Evolutionary conservation across 2,797 vertebrate genomes (phyloP).

Genomic region (Typhlichthys eigenmanni): DNA sequence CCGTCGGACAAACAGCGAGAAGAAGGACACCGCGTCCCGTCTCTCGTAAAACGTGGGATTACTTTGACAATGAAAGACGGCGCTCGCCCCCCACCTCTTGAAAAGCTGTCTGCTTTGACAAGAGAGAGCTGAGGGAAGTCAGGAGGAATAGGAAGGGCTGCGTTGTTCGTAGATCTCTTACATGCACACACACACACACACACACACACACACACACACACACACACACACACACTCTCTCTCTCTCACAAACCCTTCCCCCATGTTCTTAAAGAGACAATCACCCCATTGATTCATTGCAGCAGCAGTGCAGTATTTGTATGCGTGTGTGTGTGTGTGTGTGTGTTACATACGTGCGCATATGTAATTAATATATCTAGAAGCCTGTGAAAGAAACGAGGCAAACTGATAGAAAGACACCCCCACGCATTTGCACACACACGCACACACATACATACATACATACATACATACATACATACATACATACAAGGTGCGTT

Average conservation of each 20-base stretch:
- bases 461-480: too few species aligned
- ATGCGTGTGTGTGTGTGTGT: background rate
- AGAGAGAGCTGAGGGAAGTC: slow-evolving; percentile 62
- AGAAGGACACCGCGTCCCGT: background rate
- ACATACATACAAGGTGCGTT: too few species aligned
- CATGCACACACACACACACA: slow-evolving; percentile 28
- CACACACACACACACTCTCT: background rate
- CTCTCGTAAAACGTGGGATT: slow-evolving; percentile 7
- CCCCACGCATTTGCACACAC: background rate
- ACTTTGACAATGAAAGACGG: slow-evolving; percentile 28
- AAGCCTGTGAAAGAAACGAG: background rate
- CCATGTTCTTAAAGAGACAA: slow-evolving; percentile 55
- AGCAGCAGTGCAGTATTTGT: slow-evolving; percentile 5
- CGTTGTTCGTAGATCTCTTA: slow-evolving; percentile 24
- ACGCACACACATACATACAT: too few species aligned
- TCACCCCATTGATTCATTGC: slow-evolving; percentile 42
- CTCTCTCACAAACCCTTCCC: slow-evolving; percentile 21
- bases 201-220: slow-evolving; percentile 19
- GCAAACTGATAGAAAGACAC: slow-evolving; percentile 8
- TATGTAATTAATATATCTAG: background rate
- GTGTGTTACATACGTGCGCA: background rate
- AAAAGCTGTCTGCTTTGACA: slow-evolving; percentile 47
- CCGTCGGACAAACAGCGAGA: background rate
- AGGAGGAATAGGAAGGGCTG: slow-evolving; percentile 53
- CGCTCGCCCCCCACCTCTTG: slow-evolving; percentile 12